Evolutionary conservation across 2,113 vertebrate species (phyloP).

Genomic region (Otocyon megalotis): DNA sequence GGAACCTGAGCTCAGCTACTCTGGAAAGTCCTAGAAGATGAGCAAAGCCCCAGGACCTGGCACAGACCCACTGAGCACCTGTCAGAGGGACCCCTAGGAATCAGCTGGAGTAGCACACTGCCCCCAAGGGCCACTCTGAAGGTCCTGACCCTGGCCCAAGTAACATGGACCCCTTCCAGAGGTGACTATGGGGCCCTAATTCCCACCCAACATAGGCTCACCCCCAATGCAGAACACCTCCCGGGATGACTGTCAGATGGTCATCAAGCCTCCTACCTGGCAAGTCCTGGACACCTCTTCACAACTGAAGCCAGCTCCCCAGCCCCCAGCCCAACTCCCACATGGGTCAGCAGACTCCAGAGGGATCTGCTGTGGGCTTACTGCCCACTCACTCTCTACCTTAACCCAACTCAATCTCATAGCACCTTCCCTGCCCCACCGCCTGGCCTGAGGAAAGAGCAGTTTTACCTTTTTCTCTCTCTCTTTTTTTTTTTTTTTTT

Average conservation of each 20-base stretch:
- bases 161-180: background rate
- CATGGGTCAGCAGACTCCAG: background rate
- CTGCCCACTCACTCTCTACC: fast-evolving
- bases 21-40: background rate
- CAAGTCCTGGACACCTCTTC: background rate
- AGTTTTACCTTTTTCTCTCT: fast-evolving
- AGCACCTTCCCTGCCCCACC: background rate
- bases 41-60: background rate
- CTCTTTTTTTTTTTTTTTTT: background rate
- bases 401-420: background rate
- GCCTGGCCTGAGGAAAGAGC: background rate
- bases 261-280: background rate
- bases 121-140: background rate
- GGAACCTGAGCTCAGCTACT: background rate
- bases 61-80: background rate
- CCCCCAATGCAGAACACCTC: background rate
- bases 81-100: background rate
- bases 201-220: background rate
- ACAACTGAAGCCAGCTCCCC: background rate
- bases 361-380: too few species aligned
- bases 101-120: background rate
- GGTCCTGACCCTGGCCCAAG: background rate
- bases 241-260: background rate
- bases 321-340: background rate
- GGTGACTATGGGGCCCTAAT: background rate